These are phyloP conservation scores for Machimus rusticus DNA, from an alignment of 2,888 invertebrate species.

Conservation along the genomic window DNA sequence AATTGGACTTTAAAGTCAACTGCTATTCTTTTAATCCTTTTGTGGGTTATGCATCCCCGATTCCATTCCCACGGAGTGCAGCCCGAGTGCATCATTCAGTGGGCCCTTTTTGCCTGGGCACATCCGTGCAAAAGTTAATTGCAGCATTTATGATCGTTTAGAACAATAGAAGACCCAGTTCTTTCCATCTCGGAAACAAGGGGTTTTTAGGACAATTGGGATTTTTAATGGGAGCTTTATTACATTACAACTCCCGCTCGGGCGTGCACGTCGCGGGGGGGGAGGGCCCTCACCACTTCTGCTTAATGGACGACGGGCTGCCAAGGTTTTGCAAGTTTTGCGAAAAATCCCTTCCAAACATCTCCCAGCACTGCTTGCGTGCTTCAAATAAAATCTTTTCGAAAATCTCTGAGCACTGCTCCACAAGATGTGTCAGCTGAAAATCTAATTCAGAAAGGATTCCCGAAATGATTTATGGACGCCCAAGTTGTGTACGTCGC, in stretches of 20 bases:
- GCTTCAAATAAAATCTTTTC: background rate
- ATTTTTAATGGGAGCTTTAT: background rate
- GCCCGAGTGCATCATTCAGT: slow-evolving; percentile 4
- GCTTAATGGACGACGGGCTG: background rate
- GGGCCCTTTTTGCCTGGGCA: background rate
- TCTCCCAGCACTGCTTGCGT: background rate
- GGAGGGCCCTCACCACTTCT: background rate
- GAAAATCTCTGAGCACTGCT: background rate
- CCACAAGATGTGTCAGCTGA: slow-evolving; percentile 18
- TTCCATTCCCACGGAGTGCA: background rate
- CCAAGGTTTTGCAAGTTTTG: background rate
- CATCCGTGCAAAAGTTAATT: slow-evolving; percentile 27
- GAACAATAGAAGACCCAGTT: slow-evolving; percentile 25
- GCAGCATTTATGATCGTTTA: slow-evolving; percentile 37
- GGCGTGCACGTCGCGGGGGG: background rate
- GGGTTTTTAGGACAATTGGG: background rate
- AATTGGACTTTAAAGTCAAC: slow-evolving; percentile 37
- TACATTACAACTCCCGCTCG: background rate
- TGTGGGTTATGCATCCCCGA: slow-evolving; percentile 24
- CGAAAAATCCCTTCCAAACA: background rate
- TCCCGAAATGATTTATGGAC: slow-evolving; percentile 29
- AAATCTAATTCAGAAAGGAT: slow-evolving; percentile 32
- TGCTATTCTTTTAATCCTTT: slow-evolving; percentile 19
- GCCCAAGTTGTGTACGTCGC: slow-evolving; percentile 14
- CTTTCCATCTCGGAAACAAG: slow-evolving; percentile 1